Conservation (phyloP, 2,797 vertebrate species). For the Trichosurus vulpecula region DNA sequence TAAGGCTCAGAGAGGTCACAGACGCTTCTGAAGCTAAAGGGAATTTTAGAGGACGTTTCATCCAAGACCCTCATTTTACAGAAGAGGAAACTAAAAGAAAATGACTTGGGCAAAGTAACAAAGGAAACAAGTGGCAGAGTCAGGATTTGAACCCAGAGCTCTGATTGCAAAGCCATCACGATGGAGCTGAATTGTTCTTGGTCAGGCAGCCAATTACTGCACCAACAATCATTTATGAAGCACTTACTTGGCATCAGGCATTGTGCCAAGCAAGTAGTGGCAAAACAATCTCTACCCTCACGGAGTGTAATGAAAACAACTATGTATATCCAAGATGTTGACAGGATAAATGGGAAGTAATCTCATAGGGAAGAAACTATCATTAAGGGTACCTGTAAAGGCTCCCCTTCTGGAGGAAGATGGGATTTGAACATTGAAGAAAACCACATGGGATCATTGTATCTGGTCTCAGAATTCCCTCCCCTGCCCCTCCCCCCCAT, state of each 20-base stretch:
- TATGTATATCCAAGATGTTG: background rate
- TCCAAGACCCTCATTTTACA: too few species aligned
- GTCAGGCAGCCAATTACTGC: background rate
- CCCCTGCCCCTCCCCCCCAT: too few species aligned
- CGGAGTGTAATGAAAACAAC: background rate
- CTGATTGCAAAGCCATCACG: too few species aligned
- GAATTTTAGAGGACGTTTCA: too few species aligned
- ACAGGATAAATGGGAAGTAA: background rate
- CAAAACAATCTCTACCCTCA: background rate
- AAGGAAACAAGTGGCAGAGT: too few species aligned
- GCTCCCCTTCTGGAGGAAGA: background rate
- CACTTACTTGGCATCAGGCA: background rate
- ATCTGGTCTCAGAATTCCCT: background rate
- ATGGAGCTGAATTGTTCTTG: too few species aligned
- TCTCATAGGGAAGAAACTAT: background rate
- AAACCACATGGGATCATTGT: background rate
- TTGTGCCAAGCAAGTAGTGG: background rate
- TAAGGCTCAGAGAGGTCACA: too few species aligned
- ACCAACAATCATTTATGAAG: background rate
- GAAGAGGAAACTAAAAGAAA: too few species aligned
- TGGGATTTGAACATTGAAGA: background rate
- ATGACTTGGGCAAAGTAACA: too few species aligned
- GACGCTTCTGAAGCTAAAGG: too few species aligned
- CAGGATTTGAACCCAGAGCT: too few species aligned
- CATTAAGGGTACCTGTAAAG: background rate